Evolutionary conservation across 1,140 invertebrate genomes (phyloP).

Genomic region (Penaeus japonicus): DNA sequence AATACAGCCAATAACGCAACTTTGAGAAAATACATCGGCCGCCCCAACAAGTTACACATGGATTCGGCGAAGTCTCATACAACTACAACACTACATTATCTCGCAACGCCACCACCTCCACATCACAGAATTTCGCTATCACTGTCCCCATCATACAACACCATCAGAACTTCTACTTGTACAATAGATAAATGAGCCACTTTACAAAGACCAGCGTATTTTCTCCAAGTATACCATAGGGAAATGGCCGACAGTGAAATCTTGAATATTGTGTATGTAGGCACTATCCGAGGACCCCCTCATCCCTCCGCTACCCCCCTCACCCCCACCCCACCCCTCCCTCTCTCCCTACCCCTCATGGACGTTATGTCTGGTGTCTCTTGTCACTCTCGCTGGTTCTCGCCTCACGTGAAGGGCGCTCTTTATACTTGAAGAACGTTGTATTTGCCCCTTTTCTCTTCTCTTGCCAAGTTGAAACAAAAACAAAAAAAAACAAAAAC

Average conservation of each 20-base stretch:
- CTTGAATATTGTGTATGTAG: not conserved
- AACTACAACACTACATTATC: no score
- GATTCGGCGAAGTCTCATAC: no score
- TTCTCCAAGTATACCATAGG: slow-evolving; percentile 6
- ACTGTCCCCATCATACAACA: not conserved
- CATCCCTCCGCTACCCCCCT: not conserved
- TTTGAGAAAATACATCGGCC: no score
- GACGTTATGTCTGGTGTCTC: not conserved
- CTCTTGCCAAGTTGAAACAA: no score
- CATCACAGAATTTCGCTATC: not conserved
- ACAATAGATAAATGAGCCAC: not conserved
- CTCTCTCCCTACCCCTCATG: not conserved
- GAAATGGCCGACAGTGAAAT: not conserved
- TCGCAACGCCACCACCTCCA: not conserved
- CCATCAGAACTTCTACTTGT: not conserved
- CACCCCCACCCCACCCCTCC: not conserved
- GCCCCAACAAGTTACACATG: no score
- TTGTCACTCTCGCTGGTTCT: not conserved
- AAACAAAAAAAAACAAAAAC: no score
- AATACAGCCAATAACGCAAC: no score
- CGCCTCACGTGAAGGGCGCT: not conserved
- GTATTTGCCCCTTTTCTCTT: no score
- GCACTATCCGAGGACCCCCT: not conserved
- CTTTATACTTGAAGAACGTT: no score
- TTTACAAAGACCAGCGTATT: not conserved